Evolutionary conservation across 2,797 vertebrate genomes (phyloP).

Genomic region (Kryptopterus vitreolus): DNA sequence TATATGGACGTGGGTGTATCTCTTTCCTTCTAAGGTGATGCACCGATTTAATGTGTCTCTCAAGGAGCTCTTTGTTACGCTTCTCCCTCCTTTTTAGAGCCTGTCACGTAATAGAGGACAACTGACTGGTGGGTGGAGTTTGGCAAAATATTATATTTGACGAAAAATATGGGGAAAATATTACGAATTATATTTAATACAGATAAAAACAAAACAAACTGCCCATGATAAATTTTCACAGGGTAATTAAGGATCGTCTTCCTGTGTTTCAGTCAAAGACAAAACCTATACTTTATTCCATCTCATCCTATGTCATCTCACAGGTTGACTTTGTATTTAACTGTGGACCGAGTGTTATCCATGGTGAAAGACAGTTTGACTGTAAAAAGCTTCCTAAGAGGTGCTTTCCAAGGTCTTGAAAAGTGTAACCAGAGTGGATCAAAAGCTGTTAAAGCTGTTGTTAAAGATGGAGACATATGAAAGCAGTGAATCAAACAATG

Average conservation of each 20-base stretch:
- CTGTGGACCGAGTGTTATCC: neutral
- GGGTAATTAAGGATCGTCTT: neutral
- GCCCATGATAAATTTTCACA: neutral
- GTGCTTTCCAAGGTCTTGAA: slow-evolving; percentile 17
- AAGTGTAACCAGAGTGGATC: slow-evolving; percentile 22
- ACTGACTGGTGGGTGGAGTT: neutral
- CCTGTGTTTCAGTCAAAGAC: neutral
- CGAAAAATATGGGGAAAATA: neutral
- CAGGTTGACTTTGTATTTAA: neutral
- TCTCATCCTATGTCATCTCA: neutral
- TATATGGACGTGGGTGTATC: neutral
- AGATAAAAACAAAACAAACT: neutral
- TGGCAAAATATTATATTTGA: neutral
- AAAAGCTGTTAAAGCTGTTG: neutral
- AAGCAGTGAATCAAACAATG: neutral
- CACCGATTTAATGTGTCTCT: neutral
- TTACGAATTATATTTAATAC: no score
- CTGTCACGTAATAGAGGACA: neutral
- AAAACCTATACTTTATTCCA: neutral
- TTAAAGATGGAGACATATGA: neutral
- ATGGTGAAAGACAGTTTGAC: slow-evolving; percentile 12
- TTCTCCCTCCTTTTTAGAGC: neutral
- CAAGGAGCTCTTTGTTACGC: neutral
- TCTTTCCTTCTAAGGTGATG: neutral
- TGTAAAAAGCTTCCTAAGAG: slow-evolving; percentile 10